Evolutionary conservation across 2,797 vertebrate species (phyloP), one percentile per base, ranked within the genome.

Genomic region (Takifugu rubripes): DNA sequence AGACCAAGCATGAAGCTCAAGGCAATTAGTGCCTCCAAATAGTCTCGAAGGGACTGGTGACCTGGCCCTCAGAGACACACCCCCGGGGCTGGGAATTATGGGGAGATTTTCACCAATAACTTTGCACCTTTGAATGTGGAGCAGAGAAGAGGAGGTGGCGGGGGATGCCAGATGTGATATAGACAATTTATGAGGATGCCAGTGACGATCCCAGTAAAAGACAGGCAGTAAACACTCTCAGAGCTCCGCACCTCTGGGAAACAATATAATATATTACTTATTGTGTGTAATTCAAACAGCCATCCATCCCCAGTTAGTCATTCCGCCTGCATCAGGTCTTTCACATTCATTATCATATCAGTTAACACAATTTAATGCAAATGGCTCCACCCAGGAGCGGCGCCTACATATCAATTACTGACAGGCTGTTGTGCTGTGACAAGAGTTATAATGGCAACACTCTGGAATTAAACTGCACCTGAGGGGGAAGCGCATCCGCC

Each of bases 361-460:
- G 89, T 91, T 91, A 91, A 89, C 87, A 77, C 81, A 69, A 91
- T 91, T 90, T 90, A 89, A 92, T 92, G 90, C 87, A 92, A 92
- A 92, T 90, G 79, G 76, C 83, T 88, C 83, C 82, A 78, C 83
- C 87, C 75, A 87, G 86, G 79, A 85, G 81, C 83, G 44, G 54
- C 7, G 70, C 78, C 86, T 72, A 87, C 87, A 84, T 89, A 91
- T 91, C 90, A 91, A 91, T 91, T 90, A 91, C 84, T 78, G 80
- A 84, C 86, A 75, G 72, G 63, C 62, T 81, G 84, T 83, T 72
- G 78, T 76, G 71, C 66, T 63, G 1, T 36, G 57, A 87, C 84
- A 79, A 65, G 72, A 84, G 69, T 81, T 87, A 87, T 89, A 86
- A 89, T 77, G 70, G 68, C 72, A 87, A 86, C 84, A 71, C 60